Percentiles rank a stretch among this genome's conserved stretches.
These are phyloP conservation scores for Echinops telfairi DNA, from an alignment of 2,113 vertebrate genomes.

Conservation along the genomic window DNA sequence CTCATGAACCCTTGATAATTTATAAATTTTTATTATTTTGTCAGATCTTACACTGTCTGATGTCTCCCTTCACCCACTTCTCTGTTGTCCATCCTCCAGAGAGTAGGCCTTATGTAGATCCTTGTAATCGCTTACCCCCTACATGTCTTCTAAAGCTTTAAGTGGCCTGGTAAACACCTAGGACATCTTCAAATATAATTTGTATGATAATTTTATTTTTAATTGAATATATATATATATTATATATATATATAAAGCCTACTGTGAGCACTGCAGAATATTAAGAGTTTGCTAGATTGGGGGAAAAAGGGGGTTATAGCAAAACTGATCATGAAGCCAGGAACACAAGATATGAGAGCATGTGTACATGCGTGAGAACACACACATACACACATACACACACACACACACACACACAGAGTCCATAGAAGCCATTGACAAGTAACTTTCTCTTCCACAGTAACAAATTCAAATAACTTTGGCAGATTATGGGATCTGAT, in stretches of 20 bases:
- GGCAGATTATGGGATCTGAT: no score
- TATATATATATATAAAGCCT: constrained; percentile 13
- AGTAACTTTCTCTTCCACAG: background rate
- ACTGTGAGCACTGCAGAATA: background rate
- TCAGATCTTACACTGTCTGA: no score
- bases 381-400: no score
- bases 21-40: no score
- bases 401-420: background rate
- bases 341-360: background rate
- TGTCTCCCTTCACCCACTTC: no score
- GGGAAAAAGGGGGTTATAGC: background rate
- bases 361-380: background rate
- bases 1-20: no score
- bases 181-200: constrained; percentile 33
- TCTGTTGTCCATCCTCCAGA: no score
- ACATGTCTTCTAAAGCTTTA: background rate
- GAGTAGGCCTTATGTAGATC: no score
- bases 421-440: constrained; percentile 34
- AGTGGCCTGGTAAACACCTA: background rate
- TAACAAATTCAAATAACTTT: no score
- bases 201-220: constrained; percentile 41
- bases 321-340: constrained; percentile 2
- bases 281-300: constrained; percentile 9
- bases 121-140: no score
- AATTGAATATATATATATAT: constrained; percentile 52